Percentiles rank a stretch among this genome's conserved stretches.
phyloP scores from a whole-genome alignment of 1,140 invertebrate genomes.

The Bombyx mori region ASM3026992v2 NC_085131.1:10759501-10760000 shows the following conservation, averaged over 20 bases:
- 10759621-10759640: conserved; percentile 65
- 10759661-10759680: conserved; percentile 38
- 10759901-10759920: too few species aligned
- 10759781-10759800: too few species aligned
- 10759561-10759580: conserved; percentile 50
- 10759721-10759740: not conserved
- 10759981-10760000: too few species aligned
- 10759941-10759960: too few species aligned
- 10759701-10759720: too few species aligned
- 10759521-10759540: conserved; percentile 59
- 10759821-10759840: too few species aligned
- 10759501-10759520: conserved; percentile 50
- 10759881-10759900: too few species aligned
- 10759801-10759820: too few species aligned
- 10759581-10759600: conserved; percentile 48
- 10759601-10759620: conserved; percentile 64
- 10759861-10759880: too few species aligned
- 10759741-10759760: not conserved
- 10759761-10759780: not conserved
- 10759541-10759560: conserved; percentile 53
- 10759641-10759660: conserved; percentile 44
- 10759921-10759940: too few species aligned
- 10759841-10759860: too few species aligned
- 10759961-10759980: too few species aligned
- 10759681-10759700: conserved; percentile 3